Conservation (phyloP, 2,888 invertebrate species). For the Elysia crispata region DNA sequence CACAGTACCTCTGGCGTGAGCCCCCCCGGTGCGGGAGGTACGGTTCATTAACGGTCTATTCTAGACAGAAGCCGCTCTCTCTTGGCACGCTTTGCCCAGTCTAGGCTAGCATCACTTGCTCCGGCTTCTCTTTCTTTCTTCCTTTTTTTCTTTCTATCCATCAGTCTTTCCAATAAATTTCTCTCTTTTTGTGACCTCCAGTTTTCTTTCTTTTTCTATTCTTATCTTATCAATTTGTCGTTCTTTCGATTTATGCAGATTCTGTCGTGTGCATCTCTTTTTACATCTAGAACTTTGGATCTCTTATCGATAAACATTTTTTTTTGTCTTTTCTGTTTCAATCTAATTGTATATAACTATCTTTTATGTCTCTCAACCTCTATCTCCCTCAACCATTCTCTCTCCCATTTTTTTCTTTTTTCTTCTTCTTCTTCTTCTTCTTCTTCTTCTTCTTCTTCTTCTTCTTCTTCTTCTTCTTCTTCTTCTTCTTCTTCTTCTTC, state of each 20-base stretch:
- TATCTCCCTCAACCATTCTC: not conserved
- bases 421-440: slow-evolving; percentile 5
- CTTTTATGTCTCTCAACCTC: slow-evolving; percentile 14
- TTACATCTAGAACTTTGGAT: too few relatives aligned
- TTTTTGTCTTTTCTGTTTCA: not conserved
- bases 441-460: not conserved
- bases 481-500: slow-evolving; percentile 37
- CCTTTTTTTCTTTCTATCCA: not conserved
- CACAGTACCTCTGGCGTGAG: too few relatives aligned
- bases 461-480: slow-evolving; percentile 18
- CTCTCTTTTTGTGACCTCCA: too few relatives aligned
- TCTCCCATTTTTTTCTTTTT: slow-evolving; percentile 3
- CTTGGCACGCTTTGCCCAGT: not conserved
- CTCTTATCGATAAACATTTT: too few relatives aligned
- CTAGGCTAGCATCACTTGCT: not conserved
- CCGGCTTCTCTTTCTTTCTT: not conserved
- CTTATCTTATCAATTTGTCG: too few relatives aligned
- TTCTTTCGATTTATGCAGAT: too few relatives aligned
- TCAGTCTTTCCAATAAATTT: not conserved
- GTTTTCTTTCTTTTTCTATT: too few relatives aligned
- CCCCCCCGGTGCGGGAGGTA: too few relatives aligned
- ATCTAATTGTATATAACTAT: slow-evolving; percentile 15
- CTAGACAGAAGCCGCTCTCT: not conserved
- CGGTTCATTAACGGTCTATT: too few relatives aligned
- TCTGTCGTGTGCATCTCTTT: too few relatives aligned